Conservation (phyloP, 2,113 vertebrate genomes). For the Eretmochelys imbricata region DNA sequence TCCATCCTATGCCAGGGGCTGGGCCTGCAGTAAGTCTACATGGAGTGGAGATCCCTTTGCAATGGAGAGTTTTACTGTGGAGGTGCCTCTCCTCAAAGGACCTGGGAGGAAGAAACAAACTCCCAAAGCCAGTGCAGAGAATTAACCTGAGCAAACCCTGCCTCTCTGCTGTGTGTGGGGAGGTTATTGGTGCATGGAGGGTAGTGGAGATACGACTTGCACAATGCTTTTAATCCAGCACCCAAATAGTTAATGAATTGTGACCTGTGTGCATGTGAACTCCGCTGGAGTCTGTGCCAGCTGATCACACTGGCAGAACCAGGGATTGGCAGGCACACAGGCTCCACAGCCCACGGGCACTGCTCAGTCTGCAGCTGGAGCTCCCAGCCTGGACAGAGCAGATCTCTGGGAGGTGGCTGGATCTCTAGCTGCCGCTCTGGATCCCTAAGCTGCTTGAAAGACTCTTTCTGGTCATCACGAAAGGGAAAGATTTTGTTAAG, state of each 20-base stretch:
- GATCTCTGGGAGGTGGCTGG: no score
- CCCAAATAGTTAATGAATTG: not conserved
- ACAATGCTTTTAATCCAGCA: not conserved
- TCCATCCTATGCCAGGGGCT: not conserved
- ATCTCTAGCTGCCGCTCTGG: no score
- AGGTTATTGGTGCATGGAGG: not conserved
- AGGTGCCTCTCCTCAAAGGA: no score
- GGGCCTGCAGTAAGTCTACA: not conserved
- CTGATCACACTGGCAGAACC: not conserved
- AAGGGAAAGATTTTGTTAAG: no score
- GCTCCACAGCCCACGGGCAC: no score
- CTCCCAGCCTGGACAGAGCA: no score
- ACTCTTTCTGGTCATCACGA: no score
- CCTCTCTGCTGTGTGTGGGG: not conserved
- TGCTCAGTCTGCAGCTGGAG: no score
- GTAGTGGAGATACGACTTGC: not conserved
- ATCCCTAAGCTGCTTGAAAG: no score
- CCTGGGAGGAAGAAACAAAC: not conserved
- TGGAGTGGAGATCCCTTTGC: not conserved
- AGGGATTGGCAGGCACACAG: not conserved
- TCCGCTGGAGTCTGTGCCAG: not conserved
- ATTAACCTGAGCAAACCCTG: not conserved
- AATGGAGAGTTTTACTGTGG: not conserved
- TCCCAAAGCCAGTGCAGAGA: not conserved
- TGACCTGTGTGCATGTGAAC: not conserved